These are phyloP conservation scores for Drosophila histrio DNA, from an alignment of 2,888 invertebrate species.

Conservation along the genomic window DNA sequence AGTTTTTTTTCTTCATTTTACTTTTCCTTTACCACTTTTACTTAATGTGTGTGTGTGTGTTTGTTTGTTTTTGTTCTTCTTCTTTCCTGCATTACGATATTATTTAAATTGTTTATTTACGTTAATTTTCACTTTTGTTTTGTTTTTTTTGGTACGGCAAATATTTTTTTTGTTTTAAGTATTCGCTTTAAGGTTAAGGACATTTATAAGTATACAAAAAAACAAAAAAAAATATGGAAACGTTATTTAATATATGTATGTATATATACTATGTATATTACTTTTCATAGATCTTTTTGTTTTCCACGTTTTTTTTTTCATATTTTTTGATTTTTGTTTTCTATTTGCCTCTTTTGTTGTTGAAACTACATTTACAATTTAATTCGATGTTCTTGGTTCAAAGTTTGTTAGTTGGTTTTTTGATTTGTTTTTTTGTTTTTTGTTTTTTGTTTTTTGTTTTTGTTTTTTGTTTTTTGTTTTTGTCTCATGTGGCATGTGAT, in stretches of 20 bases:
- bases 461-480: conserved; percentile 19
- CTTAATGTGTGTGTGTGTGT: conserved; percentile 3
- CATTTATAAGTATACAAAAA: conserved; percentile 39
- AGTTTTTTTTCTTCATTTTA: conserved; percentile 86
- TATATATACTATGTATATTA: conserved; percentile 44
- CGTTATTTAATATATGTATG: conserved; percentile 24
- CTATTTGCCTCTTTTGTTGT: conserved; percentile 53
- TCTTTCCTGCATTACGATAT: conserved; percentile 34
- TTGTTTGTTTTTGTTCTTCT: conserved; percentile 35
- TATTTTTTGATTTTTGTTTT: conserved; percentile 9
- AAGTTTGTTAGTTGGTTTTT: conserved; percentile 59
- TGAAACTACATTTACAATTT: conserved; percentile 78
- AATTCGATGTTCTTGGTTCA: conserved; percentile 83
- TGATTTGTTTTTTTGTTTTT: conserved; percentile 23
- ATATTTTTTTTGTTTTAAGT: conserved; percentile 44
- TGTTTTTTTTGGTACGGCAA: conserved; percentile 77
- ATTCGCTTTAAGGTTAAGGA: conserved; percentile 40
- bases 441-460: conserved; percentile 13
- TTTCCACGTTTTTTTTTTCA: conserved; percentile 13
- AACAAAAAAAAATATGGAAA: conserved; percentile 43
- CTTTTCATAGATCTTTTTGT: conserved; percentile 27
- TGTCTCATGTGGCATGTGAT: conserved; percentile 35
- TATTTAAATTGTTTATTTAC: conserved; percentile 29
- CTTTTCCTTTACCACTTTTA: conserved; percentile 84
- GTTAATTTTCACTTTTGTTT: conserved; percentile 23